These are phyloP conservation scores for Setipinna tenuifilis DNA, from an alignment of 2,797 vertebrate species.

Conservation along the genomic window DNA sequence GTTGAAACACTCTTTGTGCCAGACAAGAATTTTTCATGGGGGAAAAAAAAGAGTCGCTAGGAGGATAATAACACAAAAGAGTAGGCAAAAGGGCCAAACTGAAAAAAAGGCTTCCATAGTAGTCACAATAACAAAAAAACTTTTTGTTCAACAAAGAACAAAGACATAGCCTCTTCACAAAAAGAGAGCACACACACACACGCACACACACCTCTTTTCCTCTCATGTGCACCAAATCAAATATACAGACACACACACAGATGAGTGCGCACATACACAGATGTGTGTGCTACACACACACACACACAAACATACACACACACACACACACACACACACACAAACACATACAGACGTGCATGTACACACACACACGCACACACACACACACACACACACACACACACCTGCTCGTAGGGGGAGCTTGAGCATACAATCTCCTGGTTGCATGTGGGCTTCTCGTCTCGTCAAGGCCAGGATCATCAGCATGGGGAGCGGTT, in stretches of 20 bases:
- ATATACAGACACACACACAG: conserved; percentile 53
- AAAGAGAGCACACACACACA: conserved; percentile 49
- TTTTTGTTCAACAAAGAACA: background rate
- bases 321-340: conserved; percentile 19
- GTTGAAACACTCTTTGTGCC: too few relatives aligned
- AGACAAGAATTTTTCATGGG: too few relatives aligned
- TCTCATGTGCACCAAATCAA: too few relatives aligned
- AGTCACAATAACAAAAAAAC: background rate
- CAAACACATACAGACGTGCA: conserved; percentile 34
- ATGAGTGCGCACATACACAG: conserved; percentile 32
- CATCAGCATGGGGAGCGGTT: conserved; percentile 38
- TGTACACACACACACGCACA: conserved; percentile 43
- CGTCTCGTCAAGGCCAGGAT: background rate
- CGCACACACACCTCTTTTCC: conserved; percentile 36
- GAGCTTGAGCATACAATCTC: background rate
- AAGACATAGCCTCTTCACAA: conserved; percentile 15
- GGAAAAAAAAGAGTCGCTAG: too few relatives aligned
- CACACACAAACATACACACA: conserved; percentile 57
- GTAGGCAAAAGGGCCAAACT: background rate
- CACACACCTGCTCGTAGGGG: background rate
- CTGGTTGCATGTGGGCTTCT: background rate
- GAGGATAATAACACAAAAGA: too few relatives aligned
- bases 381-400: conserved; percentile 32
- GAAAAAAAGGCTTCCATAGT: background rate
- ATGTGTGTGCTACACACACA: conserved; percentile 34